Evolutionary conservation across 2,888 invertebrate species (phyloP).

Genomic region (Leistus spinibarbis): DNA sequence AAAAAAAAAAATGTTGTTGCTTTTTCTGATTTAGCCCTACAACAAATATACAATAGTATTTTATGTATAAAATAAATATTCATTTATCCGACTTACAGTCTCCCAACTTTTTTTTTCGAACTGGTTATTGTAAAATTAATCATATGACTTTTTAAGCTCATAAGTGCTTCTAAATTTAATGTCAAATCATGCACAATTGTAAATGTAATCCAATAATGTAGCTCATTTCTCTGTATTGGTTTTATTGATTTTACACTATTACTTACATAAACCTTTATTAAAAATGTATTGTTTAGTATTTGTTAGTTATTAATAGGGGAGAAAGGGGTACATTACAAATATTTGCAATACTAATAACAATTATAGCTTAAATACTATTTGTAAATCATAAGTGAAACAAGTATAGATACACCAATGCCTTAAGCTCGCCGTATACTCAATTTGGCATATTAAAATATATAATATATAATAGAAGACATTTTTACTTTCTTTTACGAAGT

Average conservation of each 20-base stretch:
- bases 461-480: too few species aligned
- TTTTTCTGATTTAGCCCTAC: conserved; percentile 43
- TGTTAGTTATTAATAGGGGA: too few species aligned
- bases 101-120: conserved; percentile 41
- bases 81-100: conserved; percentile 39
- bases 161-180: not conserved
- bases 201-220: conserved; percentile 25
- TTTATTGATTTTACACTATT: conserved; percentile 22
- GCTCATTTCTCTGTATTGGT: conserved; percentile 14
- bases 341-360: too few species aligned
- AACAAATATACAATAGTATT: conserved; percentile 3
- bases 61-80: not conserved
- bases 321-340: too few species aligned
- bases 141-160: conserved; percentile 4
- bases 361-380: too few species aligned
- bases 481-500: too few species aligned
- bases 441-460: too few species aligned
- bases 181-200: conserved; percentile 16
- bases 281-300: too few species aligned
- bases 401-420: too few species aligned
- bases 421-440: too few species aligned
- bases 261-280: conserved; percentile 19
- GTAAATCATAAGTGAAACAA: too few species aligned
- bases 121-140: conserved; percentile 36
- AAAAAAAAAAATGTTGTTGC: conserved; percentile 42